These are phyloP conservation scores for Quadriops clusia DNA, from an alignment of 2,888 invertebrate genomes.

Conservation along the genomic window DNA sequence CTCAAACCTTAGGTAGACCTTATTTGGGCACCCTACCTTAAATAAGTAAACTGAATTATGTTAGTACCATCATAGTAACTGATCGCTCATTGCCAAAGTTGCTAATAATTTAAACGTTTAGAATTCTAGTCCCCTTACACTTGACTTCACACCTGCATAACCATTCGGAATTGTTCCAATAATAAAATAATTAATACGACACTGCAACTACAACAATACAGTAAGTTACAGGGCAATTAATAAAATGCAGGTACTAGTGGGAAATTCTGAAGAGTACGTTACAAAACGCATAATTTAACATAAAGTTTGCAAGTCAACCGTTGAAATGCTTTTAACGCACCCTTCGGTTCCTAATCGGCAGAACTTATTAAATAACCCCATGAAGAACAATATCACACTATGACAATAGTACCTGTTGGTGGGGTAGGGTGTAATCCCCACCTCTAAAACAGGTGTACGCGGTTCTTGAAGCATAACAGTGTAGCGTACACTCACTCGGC, in stretches of 20 bases:
- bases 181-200: not conserved
- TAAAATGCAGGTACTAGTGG: no score
- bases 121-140: no score
- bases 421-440: constrained; percentile 30
- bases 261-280: no score
- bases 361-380: constrained; percentile 14
- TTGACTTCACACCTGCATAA: no score
- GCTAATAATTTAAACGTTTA: no score
- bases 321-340: constrained; percentile 14
- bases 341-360: constrained; percentile 9
- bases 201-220: constrained; percentile 1
- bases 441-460: constrained; percentile 37
- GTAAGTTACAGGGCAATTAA: no score
- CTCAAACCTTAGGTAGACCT: no score
- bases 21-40: no score
- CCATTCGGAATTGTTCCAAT: not conserved
- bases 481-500: constrained; percentile 37
- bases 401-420: constrained; percentile 32
- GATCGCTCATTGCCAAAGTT: no score
- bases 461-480: constrained; percentile 39
- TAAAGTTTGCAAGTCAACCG: constrained; percentile 13
- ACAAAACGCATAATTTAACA: constrained; percentile 13
- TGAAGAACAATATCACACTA: constrained; percentile 19
- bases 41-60: no score
- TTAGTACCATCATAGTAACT: no score